phyloP scores from a whole-genome alignment of 2,113 vertebrate species.

The Tretioscincus oriximinensis region DNA sequence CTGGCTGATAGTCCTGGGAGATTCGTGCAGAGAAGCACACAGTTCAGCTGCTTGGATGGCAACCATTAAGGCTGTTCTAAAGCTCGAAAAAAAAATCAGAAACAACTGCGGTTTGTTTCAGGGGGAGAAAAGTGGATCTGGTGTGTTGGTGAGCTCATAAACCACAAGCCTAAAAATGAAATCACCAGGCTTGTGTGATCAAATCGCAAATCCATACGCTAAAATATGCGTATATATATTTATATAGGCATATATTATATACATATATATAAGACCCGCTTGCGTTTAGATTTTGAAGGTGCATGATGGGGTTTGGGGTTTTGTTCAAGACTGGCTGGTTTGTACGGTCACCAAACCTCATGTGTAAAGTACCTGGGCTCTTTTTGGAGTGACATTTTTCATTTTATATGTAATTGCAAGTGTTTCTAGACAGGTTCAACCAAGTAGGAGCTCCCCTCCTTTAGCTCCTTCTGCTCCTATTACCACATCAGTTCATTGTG shows the following conservation, averaged over 20 bases:
- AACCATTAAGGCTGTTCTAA: neutral
- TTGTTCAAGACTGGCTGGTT: too few relatives aligned
- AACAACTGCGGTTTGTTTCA: neutral
- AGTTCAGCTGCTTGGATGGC: too few relatives aligned
- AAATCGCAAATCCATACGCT: neutral
- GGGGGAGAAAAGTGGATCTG: neutral
- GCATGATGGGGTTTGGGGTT: too few relatives aligned
- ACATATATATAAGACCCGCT: neutral
- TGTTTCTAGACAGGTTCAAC: neutral
- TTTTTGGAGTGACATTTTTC: too few relatives aligned
- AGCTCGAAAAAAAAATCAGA: neutral
- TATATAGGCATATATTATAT: too few relatives aligned
- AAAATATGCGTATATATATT: too few relatives aligned
- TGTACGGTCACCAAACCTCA: neutral
- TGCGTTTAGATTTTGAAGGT: neutral
- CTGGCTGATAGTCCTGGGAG: neutral
- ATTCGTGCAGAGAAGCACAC: neutral
- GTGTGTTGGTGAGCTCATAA: slow-evolving; percentile 29
- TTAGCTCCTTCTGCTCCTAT: neutral
- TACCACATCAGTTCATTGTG: neutral
- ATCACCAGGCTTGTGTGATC: slow-evolving; percentile 32
- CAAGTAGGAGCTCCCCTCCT: neutral
- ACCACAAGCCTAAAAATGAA: slow-evolving; percentile 30
- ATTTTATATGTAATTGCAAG: neutral
- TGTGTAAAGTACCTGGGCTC: too few relatives aligned